These are phyloP conservation scores for Oligia fasciuncula DNA, from an alignment of 2,888 invertebrate genomes.

Conservation along the genomic window DNA sequence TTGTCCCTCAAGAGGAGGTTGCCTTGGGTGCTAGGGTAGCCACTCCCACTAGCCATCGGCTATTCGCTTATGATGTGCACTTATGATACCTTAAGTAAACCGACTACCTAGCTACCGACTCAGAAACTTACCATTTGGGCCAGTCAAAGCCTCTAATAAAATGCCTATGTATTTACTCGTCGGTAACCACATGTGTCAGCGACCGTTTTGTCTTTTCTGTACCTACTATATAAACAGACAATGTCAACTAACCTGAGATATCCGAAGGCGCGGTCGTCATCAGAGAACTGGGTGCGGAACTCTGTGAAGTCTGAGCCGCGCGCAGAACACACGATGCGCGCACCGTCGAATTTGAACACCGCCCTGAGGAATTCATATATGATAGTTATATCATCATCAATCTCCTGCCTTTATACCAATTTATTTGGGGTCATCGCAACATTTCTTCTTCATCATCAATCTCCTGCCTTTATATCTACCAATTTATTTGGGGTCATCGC, in stretches of 20 bases:
- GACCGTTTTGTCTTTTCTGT: not conserved
- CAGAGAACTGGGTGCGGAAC: conserved; percentile 92
- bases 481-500: not conserved
- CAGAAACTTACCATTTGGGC: not conserved
- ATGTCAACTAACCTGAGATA: conserved; percentile 90
- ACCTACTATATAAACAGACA: not conserved
- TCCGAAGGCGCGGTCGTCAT: conserved; percentile 93
- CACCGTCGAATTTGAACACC: conserved; percentile 93
- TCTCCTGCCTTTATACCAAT: not conserved
- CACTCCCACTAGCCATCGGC: not conserved
- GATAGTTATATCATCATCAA: not conserved
- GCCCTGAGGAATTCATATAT: conserved; percentile 88
- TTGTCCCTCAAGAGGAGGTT: not conserved
- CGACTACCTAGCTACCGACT: no score
- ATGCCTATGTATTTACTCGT: not conserved
- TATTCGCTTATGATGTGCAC: not conserved
- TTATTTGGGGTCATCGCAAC: not conserved
- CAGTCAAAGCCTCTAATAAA: not conserved
- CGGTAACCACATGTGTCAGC: not conserved
- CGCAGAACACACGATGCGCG: conserved; percentile 91
- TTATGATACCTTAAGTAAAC: no score
- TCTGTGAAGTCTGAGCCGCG: conserved; percentile 93
- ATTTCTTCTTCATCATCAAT: not conserved
- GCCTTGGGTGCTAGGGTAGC: not conserved
- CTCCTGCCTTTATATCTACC: no score